Base-by-base conservation (phyloP, 2,797 vertebrate species). In the Lophius americanus region DNA sequence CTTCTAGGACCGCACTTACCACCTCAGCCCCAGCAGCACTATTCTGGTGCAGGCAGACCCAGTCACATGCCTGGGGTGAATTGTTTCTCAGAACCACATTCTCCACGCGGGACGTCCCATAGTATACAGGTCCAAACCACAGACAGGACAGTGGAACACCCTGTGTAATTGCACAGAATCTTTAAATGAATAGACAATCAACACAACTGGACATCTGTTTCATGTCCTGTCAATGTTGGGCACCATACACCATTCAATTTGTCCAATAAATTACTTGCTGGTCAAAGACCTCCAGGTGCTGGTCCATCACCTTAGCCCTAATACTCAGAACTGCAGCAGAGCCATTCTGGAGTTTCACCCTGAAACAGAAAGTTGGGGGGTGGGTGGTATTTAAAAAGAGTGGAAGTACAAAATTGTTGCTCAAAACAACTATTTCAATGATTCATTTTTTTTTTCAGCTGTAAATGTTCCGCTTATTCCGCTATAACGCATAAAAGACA, bases 101-200 rank as follows among this genome's bases (percentile, higher is more conserved):
- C 68, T 87, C 44, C 38, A 83, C 60, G 1, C 41, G 0, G 51
- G 79, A 80, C 0, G 89, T 88, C 4, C 89, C 87, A 56, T 85
- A 86, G 75, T 90, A 89, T 1, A 73, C 55, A 0, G 85, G 79
- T 54, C 87, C 87, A 61, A 91, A 89, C 70, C 72, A 74, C 57
- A 91, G 58, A 48, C 78, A 81, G 37, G 85, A 74, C 37, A 91
- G 55, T 8, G 82, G 75, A 48, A 12, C 4, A 0, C 85, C 89
- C 90, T 92, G 64, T 7, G 33, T 60, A 50, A 59, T 2, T 11
- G 13, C 5, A 57, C 2, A 47, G 10, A 1, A 39, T 43, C 0
- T 68, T 50, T 2, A 55, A 14, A 39, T 38, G 3, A 61, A 38
- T 12, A 6, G 39, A 9, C 11, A 13, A 14, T 9, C 10, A 33